Conservation (phyloP, 2,113 vertebrate species). For the Otus sunia region DNA sequence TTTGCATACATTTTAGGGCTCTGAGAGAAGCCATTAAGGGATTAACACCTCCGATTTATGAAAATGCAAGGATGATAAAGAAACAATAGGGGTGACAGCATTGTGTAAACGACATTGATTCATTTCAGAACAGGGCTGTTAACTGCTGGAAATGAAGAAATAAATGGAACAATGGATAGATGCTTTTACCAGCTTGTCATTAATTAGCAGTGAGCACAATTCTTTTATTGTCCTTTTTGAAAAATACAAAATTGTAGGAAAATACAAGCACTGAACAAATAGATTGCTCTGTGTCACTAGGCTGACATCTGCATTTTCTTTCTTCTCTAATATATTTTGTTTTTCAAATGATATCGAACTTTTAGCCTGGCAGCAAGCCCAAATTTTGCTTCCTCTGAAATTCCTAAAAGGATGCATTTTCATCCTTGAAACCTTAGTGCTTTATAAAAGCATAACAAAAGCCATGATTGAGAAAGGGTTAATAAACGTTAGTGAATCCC, state of each 20-base stretch:
- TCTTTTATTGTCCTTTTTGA: constrained; percentile 87
- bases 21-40: constrained; percentile 82
- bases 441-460: background rate
- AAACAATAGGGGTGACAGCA: constrained; percentile 85
- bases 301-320: constrained; percentile 80
- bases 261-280: constrained; percentile 80
- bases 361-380: constrained; percentile 24
- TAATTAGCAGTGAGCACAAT: constrained; percentile 90
- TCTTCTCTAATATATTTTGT: constrained; percentile 68
- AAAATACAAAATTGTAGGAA: constrained; percentile 84
- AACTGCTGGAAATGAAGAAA: constrained; percentile 84
- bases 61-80: constrained; percentile 93
- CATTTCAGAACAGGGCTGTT: constrained; percentile 82
- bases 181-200: constrained; percentile 87
- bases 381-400: constrained; percentile 23
- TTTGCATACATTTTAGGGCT: constrained; percentile 77
- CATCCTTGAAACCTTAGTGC: background rate
- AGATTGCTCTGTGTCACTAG: constrained; percentile 77
- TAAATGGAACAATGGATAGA: constrained; percentile 86
- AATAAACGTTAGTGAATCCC: constrained; percentile 20
- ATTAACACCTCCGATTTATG: constrained; percentile 95
- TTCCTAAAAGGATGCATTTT: constrained; percentile 24
- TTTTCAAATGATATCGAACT: constrained; percentile 63
- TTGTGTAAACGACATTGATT: constrained; percentile 88
- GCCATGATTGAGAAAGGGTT: background rate